These are phyloP conservation scores for Pimephales promelas DNA, from an alignment of 2,113 vertebrate genomes.

Conservation along the genomic window DNA sequence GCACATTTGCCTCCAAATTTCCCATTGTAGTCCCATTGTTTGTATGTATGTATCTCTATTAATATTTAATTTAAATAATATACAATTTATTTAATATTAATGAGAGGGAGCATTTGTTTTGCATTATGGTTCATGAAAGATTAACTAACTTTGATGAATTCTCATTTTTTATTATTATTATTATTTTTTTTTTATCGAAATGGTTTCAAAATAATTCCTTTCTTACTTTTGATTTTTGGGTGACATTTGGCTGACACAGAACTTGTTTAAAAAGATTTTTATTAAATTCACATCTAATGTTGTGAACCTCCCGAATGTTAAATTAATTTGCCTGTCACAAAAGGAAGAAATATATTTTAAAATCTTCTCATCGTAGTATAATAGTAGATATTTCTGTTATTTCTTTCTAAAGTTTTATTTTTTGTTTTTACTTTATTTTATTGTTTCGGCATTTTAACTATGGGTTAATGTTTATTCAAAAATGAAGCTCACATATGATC, in stretches of 20 bases:
- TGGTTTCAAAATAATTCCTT: neutral
- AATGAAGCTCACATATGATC: neutral
- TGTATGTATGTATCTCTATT: too few relatives aligned
- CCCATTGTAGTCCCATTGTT: too few relatives aligned
- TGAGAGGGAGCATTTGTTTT: neutral
- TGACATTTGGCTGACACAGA: neutral
- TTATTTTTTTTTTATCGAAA: too few relatives aligned
- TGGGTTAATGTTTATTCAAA: neutral
- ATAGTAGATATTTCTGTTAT: neutral
- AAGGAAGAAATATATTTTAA: neutral
- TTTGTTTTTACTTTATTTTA: neutral
- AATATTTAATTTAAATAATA: neutral
- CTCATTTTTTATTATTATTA: too few relatives aligned
- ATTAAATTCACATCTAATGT: neutral
- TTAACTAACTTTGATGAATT: neutral
- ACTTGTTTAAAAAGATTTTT: neutral
- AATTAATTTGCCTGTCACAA: neutral
- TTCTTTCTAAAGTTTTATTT: too few relatives aligned
- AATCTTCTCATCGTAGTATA: neutral
- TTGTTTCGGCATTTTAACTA: neutral
- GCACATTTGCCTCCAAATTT: too few relatives aligned
- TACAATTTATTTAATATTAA: neutral
- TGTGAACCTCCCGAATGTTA: neutral
- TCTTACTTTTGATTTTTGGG: neutral
- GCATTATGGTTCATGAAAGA: neutral